phyloP scores from a whole-genome alignment of 2,113 vertebrate genomes.

The Alces alces region DNA sequence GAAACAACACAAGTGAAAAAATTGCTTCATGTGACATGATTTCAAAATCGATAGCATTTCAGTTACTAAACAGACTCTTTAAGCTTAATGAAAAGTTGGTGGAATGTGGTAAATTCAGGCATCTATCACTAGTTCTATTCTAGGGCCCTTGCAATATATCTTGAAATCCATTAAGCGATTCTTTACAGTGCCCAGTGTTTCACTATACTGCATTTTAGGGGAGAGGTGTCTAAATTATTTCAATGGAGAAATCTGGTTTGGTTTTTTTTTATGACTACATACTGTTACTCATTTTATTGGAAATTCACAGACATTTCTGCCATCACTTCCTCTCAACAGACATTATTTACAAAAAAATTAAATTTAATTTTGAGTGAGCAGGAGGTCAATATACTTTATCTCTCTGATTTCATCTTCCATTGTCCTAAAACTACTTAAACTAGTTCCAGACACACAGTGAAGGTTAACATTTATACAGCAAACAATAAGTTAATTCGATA shows the following conservation, averaged over 20 bases:
- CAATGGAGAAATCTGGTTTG: neutral
- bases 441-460: slow-evolving; percentile 12
- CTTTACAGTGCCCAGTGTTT: neutral
- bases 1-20: slow-evolving; percentile 61
- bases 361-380: slow-evolving; percentile 28
- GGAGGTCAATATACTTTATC: neutral
- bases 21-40: slow-evolving; percentile 23
- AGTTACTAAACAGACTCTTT: slow-evolving; percentile 41
- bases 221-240: slow-evolving; percentile 17
- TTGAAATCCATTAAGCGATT: neutral
- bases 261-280: neutral
- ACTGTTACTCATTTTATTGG: neutral
- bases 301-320: neutral
- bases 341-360: slow-evolving; percentile 61
- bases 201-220: neutral
- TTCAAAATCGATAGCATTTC: slow-evolving; percentile 72
- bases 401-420: slow-evolving; percentile 40
- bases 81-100: slow-evolving; percentile 68
- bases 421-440: slow-evolving; percentile 2
- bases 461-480: neutral
- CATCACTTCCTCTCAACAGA: slow-evolving; percentile 7
- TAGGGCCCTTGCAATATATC: neutral
- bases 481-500: slow-evolving; percentile 11
- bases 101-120: slow-evolving; percentile 25
- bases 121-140: neutral